Percentiles rank a stretch among this genome's conserved stretches.
phyloP scores from a whole-genome alignment of 2,113 vertebrate genomes.

The Eulemur macaco region DNA sequence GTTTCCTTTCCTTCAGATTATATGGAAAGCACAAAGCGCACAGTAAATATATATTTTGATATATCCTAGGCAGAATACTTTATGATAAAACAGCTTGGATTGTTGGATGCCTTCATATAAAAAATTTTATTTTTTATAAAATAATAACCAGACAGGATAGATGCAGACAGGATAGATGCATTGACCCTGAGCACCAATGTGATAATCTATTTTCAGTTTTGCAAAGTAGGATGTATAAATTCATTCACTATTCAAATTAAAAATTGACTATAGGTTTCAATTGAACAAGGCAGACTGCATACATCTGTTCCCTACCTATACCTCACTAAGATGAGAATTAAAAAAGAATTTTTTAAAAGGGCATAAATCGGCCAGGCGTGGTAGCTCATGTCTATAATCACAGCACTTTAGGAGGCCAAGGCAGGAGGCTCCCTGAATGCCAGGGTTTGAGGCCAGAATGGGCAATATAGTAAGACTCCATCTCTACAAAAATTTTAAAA shows the following conservation, averaged over 20 bases:
- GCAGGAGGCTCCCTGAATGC: too few species aligned
- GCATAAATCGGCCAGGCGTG: not conserved
- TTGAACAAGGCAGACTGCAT: not conserved
- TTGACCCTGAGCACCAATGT: not conserved
- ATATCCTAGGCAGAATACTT: not conserved
- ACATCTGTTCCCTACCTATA: not conserved
- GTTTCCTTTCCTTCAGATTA: constrained; percentile 14
- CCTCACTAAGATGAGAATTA: not conserved
- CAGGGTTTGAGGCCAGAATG: too few species aligned
- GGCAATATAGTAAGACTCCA: too few species aligned
- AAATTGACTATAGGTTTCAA: not conserved
- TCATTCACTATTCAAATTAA: not conserved
- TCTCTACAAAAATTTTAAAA: too few species aligned
- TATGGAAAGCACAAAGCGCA: not conserved
- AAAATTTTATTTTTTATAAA: not conserved
- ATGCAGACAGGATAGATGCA: not conserved
- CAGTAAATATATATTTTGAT: not conserved
- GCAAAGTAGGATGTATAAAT: not conserved
- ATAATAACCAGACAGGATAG: not conserved
- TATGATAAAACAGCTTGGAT: not conserved
- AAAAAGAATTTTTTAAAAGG: not conserved
- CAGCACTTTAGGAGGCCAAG: too few species aligned
- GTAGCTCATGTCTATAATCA: too few species aligned
- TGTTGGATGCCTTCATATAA: not conserved
- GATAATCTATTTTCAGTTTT: not conserved